phyloP scores from a whole-genome alignment of 1,140 invertebrate species.

The Leucophenga varia region DNA sequence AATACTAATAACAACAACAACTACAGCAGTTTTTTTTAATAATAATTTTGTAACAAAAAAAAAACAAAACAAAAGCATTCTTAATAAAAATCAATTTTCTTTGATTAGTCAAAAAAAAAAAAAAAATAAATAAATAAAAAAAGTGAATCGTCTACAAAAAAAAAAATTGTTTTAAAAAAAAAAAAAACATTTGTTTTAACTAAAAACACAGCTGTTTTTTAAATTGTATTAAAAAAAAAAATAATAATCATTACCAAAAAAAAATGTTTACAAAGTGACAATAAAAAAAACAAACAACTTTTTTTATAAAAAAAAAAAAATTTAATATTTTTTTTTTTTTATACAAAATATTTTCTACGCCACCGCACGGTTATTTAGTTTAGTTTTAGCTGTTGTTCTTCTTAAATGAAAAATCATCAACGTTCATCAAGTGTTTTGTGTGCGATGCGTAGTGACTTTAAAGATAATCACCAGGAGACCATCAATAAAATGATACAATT shows the following conservation, averaged over 20 bases:
- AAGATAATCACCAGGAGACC: slow-evolving; percentile 56
- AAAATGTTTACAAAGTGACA: neutral
- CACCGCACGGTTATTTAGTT: too few species aligned
- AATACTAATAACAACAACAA: slow-evolving; percentile 10
- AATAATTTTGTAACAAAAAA: neutral
- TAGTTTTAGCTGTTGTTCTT: too few species aligned
- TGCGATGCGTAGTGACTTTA: slow-evolving; percentile 57
- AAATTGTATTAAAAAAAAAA: slow-evolving; percentile 17
- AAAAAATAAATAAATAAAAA: too few species aligned
- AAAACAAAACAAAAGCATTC: neutral
- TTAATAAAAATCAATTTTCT: neutral
- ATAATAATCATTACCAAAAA: slow-evolving; percentile 5
- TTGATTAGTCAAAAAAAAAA: neutral
- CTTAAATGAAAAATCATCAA: slow-evolving; percentile 53
- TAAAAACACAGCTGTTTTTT: too few species aligned
- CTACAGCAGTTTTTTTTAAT: neutral
- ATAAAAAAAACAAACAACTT: neutral
- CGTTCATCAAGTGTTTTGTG: slow-evolving; percentile 50
- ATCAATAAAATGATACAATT: slow-evolving; percentile 63
- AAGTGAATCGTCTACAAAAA: too few species aligned
- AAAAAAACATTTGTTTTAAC: too few species aligned
- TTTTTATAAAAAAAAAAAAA: too few species aligned
- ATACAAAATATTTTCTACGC: too few species aligned
- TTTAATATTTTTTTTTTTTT: too few species aligned
- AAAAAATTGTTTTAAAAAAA: too few species aligned